Evolutionary conservation across 2,888 invertebrate species (phyloP), one percentile per base, ranked within the genome.

Genomic region (Aricia artaxerxes): DNA sequence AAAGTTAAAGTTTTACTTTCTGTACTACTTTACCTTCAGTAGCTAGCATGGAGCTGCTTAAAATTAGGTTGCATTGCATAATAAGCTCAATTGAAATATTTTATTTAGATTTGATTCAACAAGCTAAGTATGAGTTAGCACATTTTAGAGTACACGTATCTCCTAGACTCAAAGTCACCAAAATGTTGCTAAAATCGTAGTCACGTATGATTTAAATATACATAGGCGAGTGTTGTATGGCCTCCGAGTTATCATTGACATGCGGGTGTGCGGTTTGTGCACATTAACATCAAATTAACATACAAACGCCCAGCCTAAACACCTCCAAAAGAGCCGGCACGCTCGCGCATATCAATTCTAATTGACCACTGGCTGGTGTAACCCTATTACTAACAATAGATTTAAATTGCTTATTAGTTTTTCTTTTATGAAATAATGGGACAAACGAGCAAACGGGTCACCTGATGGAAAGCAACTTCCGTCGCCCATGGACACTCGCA

Each of bases 241-340:
- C 76, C 76, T 76, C 57, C 53, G 35, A 9, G 4, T 57, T 73
- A 35, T 53, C 40, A 78, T 53, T 53, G 40, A 78, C 57, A 73
- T 57, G 73, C 53, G 57, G 75, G 76, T 16, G 57, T 44, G 53
- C 6, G 73, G 49, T 53, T 57, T 76, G 57, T 76, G 53, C 76
- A 76, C 31, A 53, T 53, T 31, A 49, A 13, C 69, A 69, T 69
- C 13, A 69, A 69, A 76, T 76, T 76, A 35, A 76, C 76, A 76
- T 76, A 76, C 57, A 76, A 76, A 76, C 76, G 35, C 35, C 64
- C n/a, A 31, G n/a, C 61, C 64, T 69, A 57, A 49, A 35, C 76
- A 53, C 16, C 31, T 49, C 76, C 13, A 76, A 53, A 76, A 35
- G 53, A 24, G 31, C 53, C 49, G 53, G 13, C 31, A 53, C 76